Evolutionary conservation across 2,113 vertebrate species (phyloP), one percentile per base, ranked within the genome.

Genomic region (Chlamydotis undulata): DNA sequence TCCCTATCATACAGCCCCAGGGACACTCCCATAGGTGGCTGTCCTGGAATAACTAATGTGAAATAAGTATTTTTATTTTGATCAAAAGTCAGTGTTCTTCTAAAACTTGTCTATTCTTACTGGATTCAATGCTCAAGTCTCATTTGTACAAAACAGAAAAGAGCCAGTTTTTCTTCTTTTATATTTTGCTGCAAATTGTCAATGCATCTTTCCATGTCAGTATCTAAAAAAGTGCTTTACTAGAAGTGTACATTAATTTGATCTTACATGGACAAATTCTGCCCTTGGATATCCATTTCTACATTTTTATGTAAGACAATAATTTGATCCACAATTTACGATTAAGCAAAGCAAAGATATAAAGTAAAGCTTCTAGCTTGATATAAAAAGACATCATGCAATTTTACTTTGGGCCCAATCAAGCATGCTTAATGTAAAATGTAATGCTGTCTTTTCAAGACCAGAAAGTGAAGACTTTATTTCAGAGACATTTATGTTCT

Each of bases 1-100:
- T 73, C 13, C 22, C 43, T 37, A 45, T 9, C 14, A 8, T 11
- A 24, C 1, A 0, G 1, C 3, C 16, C 0, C 0, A 49, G 35
- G 43, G 21, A n/a, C 10, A 21, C 6, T 67, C 67, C 29, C 26
- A 26, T 6, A 19, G 26, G 41, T 43, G 41, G 41, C 41, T 43
- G 41, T 43, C 15, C 41, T 16, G 15, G 29, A 90, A 61, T 53
- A 24, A 26, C 21, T 57, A 45, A 39, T 15, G 8, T 33, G 37
- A 93, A 70, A 29, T 15, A 81, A 49, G 56, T 6, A 52, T 45
- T 83, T 77, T 73, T 6, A 52, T 50, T 86, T 77, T 69, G 6
- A 4, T 73, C 60, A 50, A n/a, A 69, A 83, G 22, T 57, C 24
- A 61, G 1, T 22, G 3, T 33, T 70, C 10, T 73, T 75, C 16